These are phyloP conservation scores for Edolisoma coerulescens DNA, from an alignment of 2,113 vertebrate species.

Conservation along the genomic window DNA sequence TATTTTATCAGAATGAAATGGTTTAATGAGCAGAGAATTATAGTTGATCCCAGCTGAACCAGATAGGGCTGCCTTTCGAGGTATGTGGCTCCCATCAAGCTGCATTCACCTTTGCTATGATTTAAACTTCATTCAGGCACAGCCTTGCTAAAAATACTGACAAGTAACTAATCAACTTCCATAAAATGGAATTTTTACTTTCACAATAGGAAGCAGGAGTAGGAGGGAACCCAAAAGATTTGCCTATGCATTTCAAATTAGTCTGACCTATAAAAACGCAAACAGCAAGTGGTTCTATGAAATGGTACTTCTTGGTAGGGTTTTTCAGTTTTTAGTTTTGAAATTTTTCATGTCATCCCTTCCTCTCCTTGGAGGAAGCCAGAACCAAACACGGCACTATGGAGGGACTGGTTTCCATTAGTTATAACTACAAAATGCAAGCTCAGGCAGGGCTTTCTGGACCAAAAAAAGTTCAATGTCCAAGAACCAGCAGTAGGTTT, in stretches of 20 bases:
- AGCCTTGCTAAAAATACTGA: conserved; percentile 49
- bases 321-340: background rate
- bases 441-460: background rate
- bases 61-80: background rate
- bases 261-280: conserved; percentile 56
- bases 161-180: conserved; percentile 66
- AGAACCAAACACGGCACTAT: background rate
- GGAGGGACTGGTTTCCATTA: background rate
- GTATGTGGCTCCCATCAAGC: conserved; percentile 40
- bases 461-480: background rate
- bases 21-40: conserved; percentile 65
- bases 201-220: conserved; percentile 58
- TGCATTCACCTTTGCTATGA: conserved; percentile 45
- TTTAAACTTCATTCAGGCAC: conserved; percentile 58
- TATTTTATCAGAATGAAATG: conserved; percentile 68
- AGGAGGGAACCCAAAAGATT: conserved; percentile 37
- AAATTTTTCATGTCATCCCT: background rate
- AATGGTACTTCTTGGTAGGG: background rate
- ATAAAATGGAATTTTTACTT: conserved; percentile 59
- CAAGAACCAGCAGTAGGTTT: background rate
- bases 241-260: conserved; percentile 67
- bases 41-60: conserved; percentile 49
- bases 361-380: background rate
- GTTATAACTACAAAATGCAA: background rate
- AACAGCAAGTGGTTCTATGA: background rate